phyloP scores from a whole-genome alignment of 2,113 vertebrate genomes.

The Corvus cornix region DNA sequence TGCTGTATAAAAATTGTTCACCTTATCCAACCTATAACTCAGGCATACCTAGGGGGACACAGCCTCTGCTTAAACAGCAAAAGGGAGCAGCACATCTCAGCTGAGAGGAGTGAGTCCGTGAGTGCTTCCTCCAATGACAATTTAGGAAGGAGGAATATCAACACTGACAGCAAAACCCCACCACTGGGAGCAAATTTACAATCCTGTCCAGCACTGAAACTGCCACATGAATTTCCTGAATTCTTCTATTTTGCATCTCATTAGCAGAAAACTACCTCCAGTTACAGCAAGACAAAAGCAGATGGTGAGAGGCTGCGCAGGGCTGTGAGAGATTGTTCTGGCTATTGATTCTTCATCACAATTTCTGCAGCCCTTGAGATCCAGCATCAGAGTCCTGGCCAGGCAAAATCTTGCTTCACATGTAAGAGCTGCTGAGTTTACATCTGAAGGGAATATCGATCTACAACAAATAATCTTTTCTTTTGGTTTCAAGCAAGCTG shows the following conservation, averaged over 20 bases:
- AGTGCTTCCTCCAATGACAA: neutral
- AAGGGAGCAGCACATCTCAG: neutral
- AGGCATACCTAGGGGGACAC: neutral
- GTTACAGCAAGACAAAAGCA: neutral
- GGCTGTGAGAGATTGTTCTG: neutral
- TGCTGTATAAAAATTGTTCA: neutral
- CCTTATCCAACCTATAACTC: neutral
- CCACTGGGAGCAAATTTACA: neutral
- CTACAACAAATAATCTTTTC: neutral
- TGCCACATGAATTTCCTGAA: neutral
- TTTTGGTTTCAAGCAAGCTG: neutral
- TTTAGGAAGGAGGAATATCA: neutral
- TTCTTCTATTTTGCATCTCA: constrained; percentile 13
- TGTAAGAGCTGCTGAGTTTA: constrained; percentile 16
- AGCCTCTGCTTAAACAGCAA: neutral
- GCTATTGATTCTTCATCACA: constrained; percentile 38
- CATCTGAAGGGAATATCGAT: constrained; percentile 47
- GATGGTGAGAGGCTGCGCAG: neutral
- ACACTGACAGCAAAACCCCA: neutral
- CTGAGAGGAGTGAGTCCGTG: neutral
- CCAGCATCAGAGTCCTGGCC: neutral
- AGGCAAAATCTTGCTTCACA: neutral
- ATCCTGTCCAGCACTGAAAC: neutral
- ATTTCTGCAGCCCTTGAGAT: neutral
- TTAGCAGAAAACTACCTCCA: neutral